phyloP scores from a whole-genome alignment of 2,888 invertebrate genomes.

The Melieria picta region DNA sequence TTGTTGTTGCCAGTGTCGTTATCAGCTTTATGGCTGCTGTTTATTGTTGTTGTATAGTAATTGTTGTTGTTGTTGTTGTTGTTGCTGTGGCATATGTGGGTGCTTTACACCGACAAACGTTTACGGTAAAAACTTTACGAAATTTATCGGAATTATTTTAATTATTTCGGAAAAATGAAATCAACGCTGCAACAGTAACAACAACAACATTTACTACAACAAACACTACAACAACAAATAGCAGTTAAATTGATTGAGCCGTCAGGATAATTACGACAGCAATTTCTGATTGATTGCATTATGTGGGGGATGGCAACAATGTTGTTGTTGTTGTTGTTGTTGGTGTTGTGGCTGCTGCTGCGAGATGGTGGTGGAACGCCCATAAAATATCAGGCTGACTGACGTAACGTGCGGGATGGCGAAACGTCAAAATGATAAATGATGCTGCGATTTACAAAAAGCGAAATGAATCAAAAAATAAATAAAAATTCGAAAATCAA shows the following conservation, averaged over 20 bases:
- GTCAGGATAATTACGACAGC: slow-evolving; percentile 22
- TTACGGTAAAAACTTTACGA: neutral
- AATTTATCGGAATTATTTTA: slow-evolving; percentile 28
- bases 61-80: too few relatives aligned
- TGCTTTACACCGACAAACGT: neutral
- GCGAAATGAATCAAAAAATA: neutral
- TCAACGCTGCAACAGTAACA: neutral
- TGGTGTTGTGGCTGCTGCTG: neutral
- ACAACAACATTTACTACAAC: too few relatives aligned
- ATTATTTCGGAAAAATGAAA: slow-evolving; percentile 26
- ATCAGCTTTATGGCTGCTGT: too few relatives aligned
- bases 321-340: neutral
- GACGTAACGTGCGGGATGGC: neutral
- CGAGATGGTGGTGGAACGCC: too few relatives aligned
- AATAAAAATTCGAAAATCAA: neutral
- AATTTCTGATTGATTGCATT: slow-evolving; percentile 27
- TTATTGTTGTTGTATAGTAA: too few relatives aligned
- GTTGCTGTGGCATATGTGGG: too few relatives aligned
- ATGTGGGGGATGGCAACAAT: neutral
- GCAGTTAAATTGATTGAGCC: slow-evolving; percentile 8
- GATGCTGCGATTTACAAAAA: too few relatives aligned
- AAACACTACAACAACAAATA: neutral
- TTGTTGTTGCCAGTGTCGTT: neutral
- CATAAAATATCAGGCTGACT: neutral
- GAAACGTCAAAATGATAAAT: too few relatives aligned